phyloP scores from a whole-genome alignment of 2,113 vertebrate species.

The Elephantulus edwardii region DNA sequence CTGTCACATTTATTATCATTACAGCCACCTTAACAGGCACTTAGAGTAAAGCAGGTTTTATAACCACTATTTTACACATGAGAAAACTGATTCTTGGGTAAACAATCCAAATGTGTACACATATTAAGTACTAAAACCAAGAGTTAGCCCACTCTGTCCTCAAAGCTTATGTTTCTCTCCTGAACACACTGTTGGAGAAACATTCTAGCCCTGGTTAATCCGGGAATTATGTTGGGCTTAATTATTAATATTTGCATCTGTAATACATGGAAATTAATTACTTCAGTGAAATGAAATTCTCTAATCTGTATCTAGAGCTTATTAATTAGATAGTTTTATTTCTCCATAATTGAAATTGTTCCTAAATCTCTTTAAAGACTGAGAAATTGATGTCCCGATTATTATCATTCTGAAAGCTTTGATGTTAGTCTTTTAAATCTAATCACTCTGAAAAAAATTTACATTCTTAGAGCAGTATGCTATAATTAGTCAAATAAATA shows the following conservation, averaged over 20 bases:
- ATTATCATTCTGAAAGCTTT: constrained; percentile 61
- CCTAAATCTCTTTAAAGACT: constrained; percentile 52
- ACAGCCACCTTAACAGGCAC: too few relatives aligned
- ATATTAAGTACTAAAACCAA: background rate
- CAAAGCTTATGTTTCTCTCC: background rate
- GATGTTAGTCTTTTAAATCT: constrained; percentile 70
- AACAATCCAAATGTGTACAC: background rate
- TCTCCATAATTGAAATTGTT: constrained; percentile 67
- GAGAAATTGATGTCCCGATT: constrained; percentile 61
- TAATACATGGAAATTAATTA: constrained; percentile 74
- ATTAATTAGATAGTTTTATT: constrained; percentile 71
- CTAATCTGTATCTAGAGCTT: constrained; percentile 57
- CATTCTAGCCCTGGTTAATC: background rate
- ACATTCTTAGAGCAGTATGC: constrained; percentile 34
- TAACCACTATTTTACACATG: fast-evolving
- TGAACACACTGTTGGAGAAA: background rate
- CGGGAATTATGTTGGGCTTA: background rate
- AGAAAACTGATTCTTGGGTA: background rate
- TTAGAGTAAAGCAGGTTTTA: fast-evolving
- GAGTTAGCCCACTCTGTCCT: background rate
- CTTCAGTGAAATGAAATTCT: constrained; percentile 65
- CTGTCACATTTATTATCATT: fast-evolving
- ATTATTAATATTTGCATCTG: constrained; percentile 62
- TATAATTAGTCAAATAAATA: constrained; percentile 68
- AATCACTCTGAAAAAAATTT: constrained; percentile 52